Base-by-base conservation (phyloP, 2,113 vertebrate genomes). In the Lepus americanus region DNA sequence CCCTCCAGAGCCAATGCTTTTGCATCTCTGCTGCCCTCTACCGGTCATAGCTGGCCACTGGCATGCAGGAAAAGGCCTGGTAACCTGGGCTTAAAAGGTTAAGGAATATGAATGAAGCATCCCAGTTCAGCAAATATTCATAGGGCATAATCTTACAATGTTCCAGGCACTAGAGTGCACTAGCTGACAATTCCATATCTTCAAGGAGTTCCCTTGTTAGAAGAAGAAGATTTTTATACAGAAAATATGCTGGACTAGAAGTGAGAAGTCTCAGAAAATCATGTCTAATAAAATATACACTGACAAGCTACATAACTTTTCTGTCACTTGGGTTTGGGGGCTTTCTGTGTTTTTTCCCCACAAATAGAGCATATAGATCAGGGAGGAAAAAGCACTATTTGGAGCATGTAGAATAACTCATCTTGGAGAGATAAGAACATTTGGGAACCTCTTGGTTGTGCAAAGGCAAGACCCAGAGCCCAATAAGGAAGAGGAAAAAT, bases 11-110 rank as follows among this genome's bases (percentile, higher is more conserved):
- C 19, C 51, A 59, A 33, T 0, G 44, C 61, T 77, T 92, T 77
- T 67, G 55, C 20, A 59, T 59, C 44, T 94, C 85, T 92, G 86
- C 70, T 96, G 86, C 61, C 91, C 89, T 90, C 96, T 94, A 12
- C 73, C 70, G 92, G 72, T 51, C 61, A 80, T 13, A 25, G 13
- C 10, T 92, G 63, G 53, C 72, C 33, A 89, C 44, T 70, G 73
- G 51, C 1, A 0, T 23, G 5, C 7, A 74, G n/a, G 55, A 67
- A 69, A 53, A 90, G 27, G 27, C 36, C 10, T 29, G 29, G 22
- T 11, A 29, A 6, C 49, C 72, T 39, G 44, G 2, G 6, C 33
- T 13, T 67, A n/a, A n/a, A 72, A 63, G 55, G 49, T n/a, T 25
- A 76, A 77, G 22, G 31, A 77, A 49, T 27, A 0, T 5, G 23